Evolutionary conservation across 2,797 vertebrate genomes (phyloP), one percentile per base, ranked within the genome.

Genomic region (Cynodonichthys magdalenae): DNA sequence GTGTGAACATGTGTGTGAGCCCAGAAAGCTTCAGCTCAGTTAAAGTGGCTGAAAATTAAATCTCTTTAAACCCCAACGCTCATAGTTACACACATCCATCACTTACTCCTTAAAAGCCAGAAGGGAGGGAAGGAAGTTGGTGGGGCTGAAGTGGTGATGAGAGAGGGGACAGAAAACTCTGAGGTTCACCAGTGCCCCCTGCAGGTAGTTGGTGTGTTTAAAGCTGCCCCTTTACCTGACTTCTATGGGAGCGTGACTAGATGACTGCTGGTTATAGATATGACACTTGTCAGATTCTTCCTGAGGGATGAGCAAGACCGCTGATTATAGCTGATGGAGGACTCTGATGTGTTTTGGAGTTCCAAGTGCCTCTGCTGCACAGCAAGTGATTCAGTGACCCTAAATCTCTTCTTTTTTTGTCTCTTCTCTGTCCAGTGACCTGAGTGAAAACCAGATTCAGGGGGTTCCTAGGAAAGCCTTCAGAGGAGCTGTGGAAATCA

Each of bases 381-480:
- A 62, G 70, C 55, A 63, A 64, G 66, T 74, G 75, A 64, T 66
- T 77, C 51, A 67, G 60, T 79, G 79, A 63, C 63, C 66, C 41
- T 70, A 48, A 66, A 57, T 75, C 53, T 58, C 15, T 69, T 18
- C 18, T 31, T 12, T 67, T 53, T 48, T 6, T 49, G 20, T 69
- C n/a, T 68, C 18, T 9, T 70, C 9, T 69, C 50, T 61, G 59
- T 82, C 42, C 83, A 98, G 97, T 73, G 97, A 99, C 90, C 94
- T 99, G 80, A 99, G 97, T 80, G 97, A 99, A 91, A 99, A 99
- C 89, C 97, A 97, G 87, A 98, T 99, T 83, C 97, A 98, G 73
- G 97, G 96, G 7, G 94, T 99, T 89, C 97, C 97, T 66, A 94
- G 97, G 75, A 99, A 99, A 86, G 97, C 96, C 73, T 99, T 99